Conservation (phyloP, 2,797 vertebrate species). For the Zonotrichia albicollis region DNA sequence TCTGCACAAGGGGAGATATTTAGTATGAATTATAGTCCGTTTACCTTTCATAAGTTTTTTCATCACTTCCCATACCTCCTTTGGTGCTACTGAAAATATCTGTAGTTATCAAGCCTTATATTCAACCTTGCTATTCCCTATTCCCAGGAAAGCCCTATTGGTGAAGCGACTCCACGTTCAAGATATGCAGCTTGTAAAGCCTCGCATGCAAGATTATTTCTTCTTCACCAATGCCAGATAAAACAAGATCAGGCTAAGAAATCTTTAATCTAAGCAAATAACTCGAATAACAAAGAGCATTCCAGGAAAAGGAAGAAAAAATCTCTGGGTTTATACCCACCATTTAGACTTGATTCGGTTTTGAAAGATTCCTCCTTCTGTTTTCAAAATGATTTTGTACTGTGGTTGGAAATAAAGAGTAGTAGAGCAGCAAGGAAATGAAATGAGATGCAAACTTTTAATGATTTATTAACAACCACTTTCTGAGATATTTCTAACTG, state of each 20-base stretch:
- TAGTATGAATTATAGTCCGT: conserved; percentile 60
- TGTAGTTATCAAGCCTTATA: conserved; percentile 46
- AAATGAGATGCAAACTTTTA: conserved; percentile 67
- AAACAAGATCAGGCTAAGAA: not conserved
- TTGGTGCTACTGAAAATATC: conserved; percentile 59
- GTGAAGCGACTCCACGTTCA: conserved; percentile 16
- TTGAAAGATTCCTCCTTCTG: not conserved
- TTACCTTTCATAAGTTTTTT: conserved; percentile 64
- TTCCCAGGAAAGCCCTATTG: conserved; percentile 45
- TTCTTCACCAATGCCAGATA: not conserved
- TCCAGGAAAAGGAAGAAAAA: conserved; percentile 15
- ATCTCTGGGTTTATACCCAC: not conserved
- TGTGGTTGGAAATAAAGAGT: not conserved
- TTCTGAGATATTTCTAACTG: conserved; percentile 61
- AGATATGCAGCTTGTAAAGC: not conserved
- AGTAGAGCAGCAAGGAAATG: conserved; percentile 28
- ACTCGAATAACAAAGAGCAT: not conserved
- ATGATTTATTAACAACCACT: conserved; percentile 73
- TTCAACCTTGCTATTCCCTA: conserved; percentile 54
- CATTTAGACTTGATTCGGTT: not conserved
- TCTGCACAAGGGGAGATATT: conserved; percentile 64
- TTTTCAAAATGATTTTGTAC: conserved; percentile 23
- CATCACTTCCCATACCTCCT: conserved; percentile 63
- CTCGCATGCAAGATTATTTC: not conserved
- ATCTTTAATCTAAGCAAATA: conserved; percentile 29